These are phyloP conservation scores for Flexamia atlantica DNA, from an alignment of 2,888 invertebrate species.

Conservation along the genomic window DNA sequence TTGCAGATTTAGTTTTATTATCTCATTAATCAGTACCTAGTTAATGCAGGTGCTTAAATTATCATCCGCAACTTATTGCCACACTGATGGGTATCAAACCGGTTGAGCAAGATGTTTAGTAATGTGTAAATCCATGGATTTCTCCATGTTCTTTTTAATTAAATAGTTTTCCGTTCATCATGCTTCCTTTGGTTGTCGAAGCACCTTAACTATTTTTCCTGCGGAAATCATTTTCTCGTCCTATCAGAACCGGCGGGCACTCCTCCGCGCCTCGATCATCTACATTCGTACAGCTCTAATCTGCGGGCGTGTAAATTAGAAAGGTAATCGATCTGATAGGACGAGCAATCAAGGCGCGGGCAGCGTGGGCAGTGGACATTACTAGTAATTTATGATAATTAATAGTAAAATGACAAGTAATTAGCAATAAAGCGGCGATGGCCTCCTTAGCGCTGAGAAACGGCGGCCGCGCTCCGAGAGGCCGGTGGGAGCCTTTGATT, in stretches of 20 bases:
- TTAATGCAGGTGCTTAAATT: background rate
- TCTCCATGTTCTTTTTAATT: too few species aligned
- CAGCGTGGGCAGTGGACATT: conserved; percentile 32
- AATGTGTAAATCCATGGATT: too few species aligned
- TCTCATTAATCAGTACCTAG: too few species aligned
- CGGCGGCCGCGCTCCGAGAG: background rate
- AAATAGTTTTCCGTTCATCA: too few species aligned
- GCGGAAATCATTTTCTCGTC: too few species aligned
- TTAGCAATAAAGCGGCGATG: conserved; percentile 55
- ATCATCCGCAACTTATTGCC: background rate
- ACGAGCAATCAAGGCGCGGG: conserved; percentile 1
- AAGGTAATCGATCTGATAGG: conserved; percentile 33
- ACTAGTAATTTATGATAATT: conserved; percentile 51
- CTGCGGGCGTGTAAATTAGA: conserved; percentile 27
- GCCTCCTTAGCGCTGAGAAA: conserved; percentile 46
- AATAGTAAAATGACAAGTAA: conserved; percentile 57
- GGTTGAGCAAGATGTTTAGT: background rate
- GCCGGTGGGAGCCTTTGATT: background rate
- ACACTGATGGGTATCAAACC: background rate
- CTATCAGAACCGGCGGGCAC: too few species aligned
- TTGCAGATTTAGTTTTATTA: background rate
- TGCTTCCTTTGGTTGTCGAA: too few species aligned
- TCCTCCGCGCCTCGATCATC: background rate
- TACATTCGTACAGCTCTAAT: background rate
- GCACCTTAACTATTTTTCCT: too few species aligned